Conservation (phyloP, 2,888 invertebrate genomes). For the Chelonus formosanus region DNA sequence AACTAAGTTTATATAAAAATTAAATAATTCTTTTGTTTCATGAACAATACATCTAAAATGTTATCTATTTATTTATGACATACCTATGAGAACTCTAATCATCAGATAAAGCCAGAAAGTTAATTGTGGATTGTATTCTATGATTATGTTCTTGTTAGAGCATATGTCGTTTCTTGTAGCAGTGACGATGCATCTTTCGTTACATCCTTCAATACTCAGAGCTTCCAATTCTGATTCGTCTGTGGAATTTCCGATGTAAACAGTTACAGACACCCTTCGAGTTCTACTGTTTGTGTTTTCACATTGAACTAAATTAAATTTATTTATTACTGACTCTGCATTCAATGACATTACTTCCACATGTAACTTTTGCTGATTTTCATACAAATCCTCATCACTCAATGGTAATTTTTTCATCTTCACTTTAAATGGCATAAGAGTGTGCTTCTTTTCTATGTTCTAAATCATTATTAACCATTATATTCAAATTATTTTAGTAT, state of each 20-base stretch:
- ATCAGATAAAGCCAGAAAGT: conserved; percentile 79
- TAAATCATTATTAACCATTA: conserved; percentile 26
- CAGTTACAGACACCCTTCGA: conserved; percentile 62
- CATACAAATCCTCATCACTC: conserved; percentile 45
- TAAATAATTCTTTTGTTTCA: background rate
- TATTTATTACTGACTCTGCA: conserved; percentile 24
- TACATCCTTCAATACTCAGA: conserved; percentile 66
- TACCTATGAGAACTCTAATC: conserved; percentile 68
- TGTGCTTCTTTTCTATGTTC: conserved; percentile 25
- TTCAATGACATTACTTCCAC: conserved; percentile 39
- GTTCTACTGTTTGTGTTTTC: conserved; percentile 62
- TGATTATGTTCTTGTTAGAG: conserved; percentile 69
- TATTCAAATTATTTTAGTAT: background rate
- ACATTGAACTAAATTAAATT: conserved; percentile 46
- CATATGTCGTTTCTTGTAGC: conserved; percentile 70
- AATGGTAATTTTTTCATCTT: conserved; percentile 39
- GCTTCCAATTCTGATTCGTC: conserved; percentile 35
- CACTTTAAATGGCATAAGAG: conserved; percentile 42
- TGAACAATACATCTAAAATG: background rate
- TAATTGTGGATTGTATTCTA: conserved; percentile 72
- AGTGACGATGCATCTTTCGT: conserved; percentile 70
- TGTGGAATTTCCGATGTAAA: conserved; percentile 59
- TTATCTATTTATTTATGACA: background rate
- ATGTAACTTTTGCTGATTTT: conserved; percentile 42
- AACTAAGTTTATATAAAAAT: background rate